These are phyloP conservation scores for Tolypeutes matacus DNA, from an alignment of 2,797 vertebrate genomes.

Conservation along the genomic window DNA sequence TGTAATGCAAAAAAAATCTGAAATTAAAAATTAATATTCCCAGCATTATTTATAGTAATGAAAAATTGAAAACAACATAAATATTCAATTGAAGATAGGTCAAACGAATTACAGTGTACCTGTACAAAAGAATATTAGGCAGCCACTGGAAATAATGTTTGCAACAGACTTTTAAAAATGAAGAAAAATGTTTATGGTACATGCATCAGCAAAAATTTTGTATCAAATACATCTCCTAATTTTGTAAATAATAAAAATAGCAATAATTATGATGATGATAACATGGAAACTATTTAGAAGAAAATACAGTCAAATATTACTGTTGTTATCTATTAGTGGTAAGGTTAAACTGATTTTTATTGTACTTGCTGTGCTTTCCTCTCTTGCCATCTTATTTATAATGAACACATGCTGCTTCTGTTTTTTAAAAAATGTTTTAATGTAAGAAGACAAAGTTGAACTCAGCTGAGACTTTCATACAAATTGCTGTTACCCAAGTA, in stretches of 20 bases:
- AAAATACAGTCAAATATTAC: neutral
- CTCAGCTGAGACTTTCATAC: conserved; percentile 4
- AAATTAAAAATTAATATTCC: conserved; percentile 40
- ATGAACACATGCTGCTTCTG: neutral
- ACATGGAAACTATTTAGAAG: conserved; percentile 3
- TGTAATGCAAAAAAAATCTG: conserved; percentile 7
- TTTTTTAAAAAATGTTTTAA: neutral
- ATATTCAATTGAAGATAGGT: conserved; percentile 8
- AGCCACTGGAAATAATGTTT: neutral
- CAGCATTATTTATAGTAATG: conserved; percentile 26
- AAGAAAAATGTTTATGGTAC: neutral
- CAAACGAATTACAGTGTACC: neutral
- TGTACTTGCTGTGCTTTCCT: neutral
- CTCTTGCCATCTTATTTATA: neutral
- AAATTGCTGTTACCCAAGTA: neutral
- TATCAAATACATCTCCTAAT: neutral
- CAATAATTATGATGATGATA: neutral
- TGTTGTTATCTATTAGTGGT: neutral
- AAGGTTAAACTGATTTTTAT: neutral
- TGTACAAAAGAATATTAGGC: neutral
- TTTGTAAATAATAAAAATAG: conserved; percentile 1
- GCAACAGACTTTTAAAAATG: neutral
- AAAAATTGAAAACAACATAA: conserved; percentile 54
- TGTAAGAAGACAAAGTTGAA: neutral
- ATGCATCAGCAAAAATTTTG: neutral